Evolutionary conservation across 2,888 invertebrate genomes (phyloP).

Genomic region (Drosophila histrio): DNA sequence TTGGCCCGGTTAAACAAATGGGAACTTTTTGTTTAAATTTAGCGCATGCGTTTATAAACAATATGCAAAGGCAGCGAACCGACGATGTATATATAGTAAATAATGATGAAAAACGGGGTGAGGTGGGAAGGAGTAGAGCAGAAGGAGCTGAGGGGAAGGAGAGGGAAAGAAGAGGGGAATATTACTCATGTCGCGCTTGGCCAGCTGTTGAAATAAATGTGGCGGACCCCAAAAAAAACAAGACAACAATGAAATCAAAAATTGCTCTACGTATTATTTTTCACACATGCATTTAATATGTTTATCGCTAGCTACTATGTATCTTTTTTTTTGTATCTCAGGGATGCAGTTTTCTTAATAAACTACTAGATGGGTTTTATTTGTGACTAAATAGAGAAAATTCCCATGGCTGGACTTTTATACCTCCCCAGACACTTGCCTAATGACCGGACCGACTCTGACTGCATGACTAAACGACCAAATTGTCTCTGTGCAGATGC

Average conservation of each 20-base stretch:
- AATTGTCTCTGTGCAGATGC: conserved; percentile 30
- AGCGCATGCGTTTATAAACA: conserved; percentile 73
- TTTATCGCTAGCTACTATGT: background rate
- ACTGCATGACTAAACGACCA: conserved; percentile 28
- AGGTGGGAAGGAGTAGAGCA: background rate
- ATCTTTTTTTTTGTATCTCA: conserved; percentile 1
- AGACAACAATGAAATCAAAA: conserved; percentile 43
- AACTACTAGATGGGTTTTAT: conserved; percentile 3
- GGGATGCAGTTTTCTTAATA: conserved; percentile 37
- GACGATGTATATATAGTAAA: conserved; percentile 36
- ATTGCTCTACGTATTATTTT: conserved; percentile 24
- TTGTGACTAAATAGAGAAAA: conserved; percentile 5
- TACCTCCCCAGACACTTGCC: conserved; percentile 52
- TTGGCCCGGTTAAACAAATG: conserved; percentile 47
- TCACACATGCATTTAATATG: conserved; percentile 2
- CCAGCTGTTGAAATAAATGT: conserved; percentile 57
- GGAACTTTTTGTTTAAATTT: conserved; percentile 67
- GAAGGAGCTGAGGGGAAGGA: background rate
- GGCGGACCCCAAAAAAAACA: conserved; percentile 28
- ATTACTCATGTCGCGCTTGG: conserved; percentile 62
- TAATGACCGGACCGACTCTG: conserved; percentile 43
- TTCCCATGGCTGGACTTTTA: conserved; percentile 42
- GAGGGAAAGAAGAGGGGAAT: background rate
- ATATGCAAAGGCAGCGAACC: conserved; percentile 52
- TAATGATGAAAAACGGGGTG: background rate